Evolutionary conservation across 2,797 vertebrate species (phyloP), one percentile per base, ranked within the genome.

Genomic region (Rhinatrema bivittatum): DNA sequence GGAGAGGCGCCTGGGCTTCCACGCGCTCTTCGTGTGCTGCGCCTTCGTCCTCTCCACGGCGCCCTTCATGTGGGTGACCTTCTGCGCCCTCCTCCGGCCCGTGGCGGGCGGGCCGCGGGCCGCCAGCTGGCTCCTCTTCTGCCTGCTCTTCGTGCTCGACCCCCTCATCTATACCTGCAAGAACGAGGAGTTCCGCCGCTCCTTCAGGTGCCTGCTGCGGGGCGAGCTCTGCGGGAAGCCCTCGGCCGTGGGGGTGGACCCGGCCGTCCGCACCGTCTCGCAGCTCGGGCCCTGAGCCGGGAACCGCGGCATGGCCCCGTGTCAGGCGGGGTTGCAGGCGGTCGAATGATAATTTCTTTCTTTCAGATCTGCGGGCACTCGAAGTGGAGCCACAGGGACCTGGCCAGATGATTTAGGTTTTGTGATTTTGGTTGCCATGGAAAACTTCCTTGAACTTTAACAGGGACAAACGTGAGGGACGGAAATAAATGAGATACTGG

Each of bases 111-210:
- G 68, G 9, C 51, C 84, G 42, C 78, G 81, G 59, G 79, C 78
- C 10, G 71, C 73, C 36, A 80, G 86, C 42, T 89, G 87, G 87
- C 65, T 89, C 12, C 64, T 90, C 38, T 84, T 89, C 58, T 87
- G 86, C 54, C 60, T 83, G 3, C 75, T 89, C 22, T 88, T 84
- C 2, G 86, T 84, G 12, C 70, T 88, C 62, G 89, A 89, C 64
- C 87, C 87, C 2, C 75, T 89, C 51, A 76, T 91, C 40, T 90
- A 89, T 69, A 91, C 88, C 1, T 89, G 87, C 87, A 85, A 87
- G 51, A 91, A 89, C 46, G 87, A 89, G 66, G 88, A 91, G 67
- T 89, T 89, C 66, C 70, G 86, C 28, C 82, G 82, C 29, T 87
- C 86, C 0, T 74, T 87, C 41, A 78, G 82, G 47, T 79, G 81